Conservation (phyloP, 2,113 vertebrate genomes). For the Leptocoma aspasia region DNA sequence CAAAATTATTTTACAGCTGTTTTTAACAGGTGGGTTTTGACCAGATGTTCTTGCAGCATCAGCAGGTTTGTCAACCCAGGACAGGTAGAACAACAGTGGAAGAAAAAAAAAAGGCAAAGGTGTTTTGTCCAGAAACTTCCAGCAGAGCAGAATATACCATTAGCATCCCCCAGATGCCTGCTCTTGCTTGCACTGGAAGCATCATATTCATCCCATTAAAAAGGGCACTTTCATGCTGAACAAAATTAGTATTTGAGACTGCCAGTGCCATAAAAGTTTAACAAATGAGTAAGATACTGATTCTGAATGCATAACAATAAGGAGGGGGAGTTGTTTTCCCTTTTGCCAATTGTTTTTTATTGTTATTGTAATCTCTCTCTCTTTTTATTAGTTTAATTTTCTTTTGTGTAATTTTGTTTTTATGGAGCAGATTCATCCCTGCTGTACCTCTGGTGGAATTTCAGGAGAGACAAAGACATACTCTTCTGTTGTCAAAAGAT, state of each 20-base stretch:
- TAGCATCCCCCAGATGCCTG: not conserved
- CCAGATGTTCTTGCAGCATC: not conserved
- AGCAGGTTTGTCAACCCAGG: not conserved
- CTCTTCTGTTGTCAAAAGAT: not conserved
- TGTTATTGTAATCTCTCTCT: constrained; percentile 56
- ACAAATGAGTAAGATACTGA: constrained; percentile 45
- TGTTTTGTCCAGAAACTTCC: not conserved
- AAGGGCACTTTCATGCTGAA: not conserved
- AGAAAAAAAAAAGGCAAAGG: not conserved
- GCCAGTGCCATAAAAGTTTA: constrained; percentile 41
- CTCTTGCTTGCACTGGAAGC: not conserved
- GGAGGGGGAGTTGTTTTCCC: constrained; percentile 38
- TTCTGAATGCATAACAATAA: constrained; percentile 47
- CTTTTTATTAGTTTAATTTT: constrained; percentile 73
- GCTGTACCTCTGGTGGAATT: not conserved
- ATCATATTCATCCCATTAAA: not conserved
- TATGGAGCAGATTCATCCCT: constrained; percentile 53
- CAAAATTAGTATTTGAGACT: constrained; percentile 40
- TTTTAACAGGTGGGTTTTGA: not conserved
- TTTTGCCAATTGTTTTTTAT: constrained; percentile 58
- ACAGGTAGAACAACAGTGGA: not conserved
- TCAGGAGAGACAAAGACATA: not conserved
- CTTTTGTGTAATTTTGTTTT: constrained; percentile 55
- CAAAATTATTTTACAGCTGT: not conserved
- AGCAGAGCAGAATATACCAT: not conserved